A percentile compares a stretch with the other conserved stretches of the same genome.
These are phyloP conservation scores for Drosophila recens DNA, from an alignment of 2,888 invertebrate genomes.

Conservation along the genomic window DNA sequence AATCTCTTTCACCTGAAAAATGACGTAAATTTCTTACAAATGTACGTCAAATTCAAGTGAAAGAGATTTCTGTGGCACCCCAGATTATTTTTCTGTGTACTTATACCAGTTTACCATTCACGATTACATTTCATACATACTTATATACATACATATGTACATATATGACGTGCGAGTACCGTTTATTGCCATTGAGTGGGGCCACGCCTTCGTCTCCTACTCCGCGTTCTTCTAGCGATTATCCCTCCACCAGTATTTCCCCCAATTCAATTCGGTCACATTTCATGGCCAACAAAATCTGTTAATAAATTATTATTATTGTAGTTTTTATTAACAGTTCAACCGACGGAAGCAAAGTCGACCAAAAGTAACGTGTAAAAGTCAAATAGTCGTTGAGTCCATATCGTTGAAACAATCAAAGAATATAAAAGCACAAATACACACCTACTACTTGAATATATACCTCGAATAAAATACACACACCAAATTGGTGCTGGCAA, in stretches of 20 bases:
- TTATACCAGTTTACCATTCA: constrained; percentile 47
- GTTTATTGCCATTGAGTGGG: constrained; percentile 40
- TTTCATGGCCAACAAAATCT: constrained; percentile 68
- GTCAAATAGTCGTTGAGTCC: constrained; percentile 49
- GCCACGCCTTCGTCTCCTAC: constrained; percentile 30
- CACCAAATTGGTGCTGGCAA: constrained; percentile 43
- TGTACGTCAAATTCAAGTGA: no score
- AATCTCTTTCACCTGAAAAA: no score
- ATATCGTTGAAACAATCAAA: constrained; percentile 65
- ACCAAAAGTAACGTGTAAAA: constrained; percentile 53
- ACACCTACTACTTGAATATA: constrained; percentile 1
- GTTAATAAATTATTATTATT: constrained; percentile 46
- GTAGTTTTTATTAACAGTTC: constrained; percentile 26
- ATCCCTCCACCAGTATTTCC: neutral
- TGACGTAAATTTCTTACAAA: no score
- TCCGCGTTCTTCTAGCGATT: constrained; percentile 9
- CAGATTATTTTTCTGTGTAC: no score
- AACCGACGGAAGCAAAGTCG: constrained; percentile 48
- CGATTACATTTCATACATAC: constrained; percentile 14
- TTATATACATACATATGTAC: neutral
- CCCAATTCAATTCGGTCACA: constrained; percentile 59
- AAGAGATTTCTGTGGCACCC: no score
- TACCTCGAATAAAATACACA: constrained; percentile 13
- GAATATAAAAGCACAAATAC: constrained; percentile 34
- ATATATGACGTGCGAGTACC: constrained; percentile 42